phyloP scores from a whole-genome alignment of 2,113 vertebrate species.

The Pao palembangensis region DNA sequence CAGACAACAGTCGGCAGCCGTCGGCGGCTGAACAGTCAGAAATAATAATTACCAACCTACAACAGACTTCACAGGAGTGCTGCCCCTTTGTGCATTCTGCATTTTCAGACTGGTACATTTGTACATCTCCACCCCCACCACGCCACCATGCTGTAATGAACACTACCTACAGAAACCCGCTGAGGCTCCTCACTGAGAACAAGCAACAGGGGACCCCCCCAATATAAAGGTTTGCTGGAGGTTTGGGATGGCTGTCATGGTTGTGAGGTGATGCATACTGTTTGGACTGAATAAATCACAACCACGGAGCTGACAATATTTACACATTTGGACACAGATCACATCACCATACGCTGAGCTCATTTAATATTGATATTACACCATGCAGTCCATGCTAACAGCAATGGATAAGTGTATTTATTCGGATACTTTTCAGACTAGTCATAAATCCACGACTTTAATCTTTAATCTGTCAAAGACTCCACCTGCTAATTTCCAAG shows the following conservation, averaged over 20 bases:
- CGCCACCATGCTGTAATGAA: conserved; percentile 18
- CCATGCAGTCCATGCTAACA: no score
- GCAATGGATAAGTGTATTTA: no score
- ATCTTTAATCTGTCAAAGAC: no score
- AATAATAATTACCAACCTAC: conserved; percentile 59
- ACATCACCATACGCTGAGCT: no score
- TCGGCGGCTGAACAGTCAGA: not conserved
- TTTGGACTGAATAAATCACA: conserved; percentile 28
- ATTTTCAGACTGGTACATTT: conserved; percentile 45
- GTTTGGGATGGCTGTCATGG: conserved; percentile 14
- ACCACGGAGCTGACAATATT: not conserved
- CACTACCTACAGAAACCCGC: conserved; percentile 36
- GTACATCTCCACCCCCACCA: conserved; percentile 34
- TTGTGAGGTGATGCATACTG: conserved; percentile 9
- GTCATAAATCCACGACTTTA: no score
- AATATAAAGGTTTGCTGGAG: conserved; percentile 20
- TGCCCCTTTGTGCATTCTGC: conserved; percentile 39
- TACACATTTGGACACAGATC: not conserved
- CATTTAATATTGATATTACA: no score
- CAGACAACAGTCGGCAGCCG: conserved; percentile 56
- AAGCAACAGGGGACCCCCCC: not conserved
- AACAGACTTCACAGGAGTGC: conserved; percentile 50
- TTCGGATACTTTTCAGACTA: no score
- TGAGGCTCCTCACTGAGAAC: conserved; percentile 1
- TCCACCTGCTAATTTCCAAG: no score